Evolutionary conservation across 2,888 invertebrate genomes (phyloP).

Genomic region (Pycnomerus fuliginosus): DNA sequence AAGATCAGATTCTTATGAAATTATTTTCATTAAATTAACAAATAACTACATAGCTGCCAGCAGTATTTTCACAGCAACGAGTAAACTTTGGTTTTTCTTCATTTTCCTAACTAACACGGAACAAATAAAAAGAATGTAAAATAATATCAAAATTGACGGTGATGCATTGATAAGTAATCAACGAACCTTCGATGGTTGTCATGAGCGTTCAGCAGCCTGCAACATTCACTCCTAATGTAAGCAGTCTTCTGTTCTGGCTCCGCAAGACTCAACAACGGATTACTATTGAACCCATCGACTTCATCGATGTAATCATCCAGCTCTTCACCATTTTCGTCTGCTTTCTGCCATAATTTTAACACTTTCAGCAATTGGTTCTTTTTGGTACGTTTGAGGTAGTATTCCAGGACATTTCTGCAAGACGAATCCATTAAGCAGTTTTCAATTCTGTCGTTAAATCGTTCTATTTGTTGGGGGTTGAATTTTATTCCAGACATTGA

Average conservation of each 20-base stretch:
- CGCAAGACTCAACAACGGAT: conserved; percentile 33
- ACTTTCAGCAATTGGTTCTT: conserved; percentile 26
- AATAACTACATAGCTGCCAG: too few species aligned
- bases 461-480: conserved; percentile 32
- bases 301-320: conserved; percentile 35
- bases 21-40: too few species aligned
- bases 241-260: conserved; percentile 34
- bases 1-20: too few species aligned
- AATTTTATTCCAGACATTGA: conserved; percentile 27
- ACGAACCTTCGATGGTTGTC: conserved; percentile 30
- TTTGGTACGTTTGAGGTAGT: conserved; percentile 14
- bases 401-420: conserved; percentile 26
- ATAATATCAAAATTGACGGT: too few species aligned
- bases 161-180: conserved; percentile 29
- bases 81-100: too few species aligned
- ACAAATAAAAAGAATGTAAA: too few species aligned
- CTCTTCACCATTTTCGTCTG: conserved; percentile 31
- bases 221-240: conserved; percentile 38
- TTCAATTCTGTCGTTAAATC: conserved; percentile 35
- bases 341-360: conserved; percentile 33
- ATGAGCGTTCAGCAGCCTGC: conserved; percentile 32
- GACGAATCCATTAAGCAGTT: conserved; percentile 32
- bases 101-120: too few species aligned
- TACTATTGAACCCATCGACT: conserved; percentile 35
- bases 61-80: too few species aligned